These are phyloP conservation scores for Galerucella nymphaeae DNA, from an alignment of 2,888 invertebrate species.

Conservation along the genomic window DNA sequence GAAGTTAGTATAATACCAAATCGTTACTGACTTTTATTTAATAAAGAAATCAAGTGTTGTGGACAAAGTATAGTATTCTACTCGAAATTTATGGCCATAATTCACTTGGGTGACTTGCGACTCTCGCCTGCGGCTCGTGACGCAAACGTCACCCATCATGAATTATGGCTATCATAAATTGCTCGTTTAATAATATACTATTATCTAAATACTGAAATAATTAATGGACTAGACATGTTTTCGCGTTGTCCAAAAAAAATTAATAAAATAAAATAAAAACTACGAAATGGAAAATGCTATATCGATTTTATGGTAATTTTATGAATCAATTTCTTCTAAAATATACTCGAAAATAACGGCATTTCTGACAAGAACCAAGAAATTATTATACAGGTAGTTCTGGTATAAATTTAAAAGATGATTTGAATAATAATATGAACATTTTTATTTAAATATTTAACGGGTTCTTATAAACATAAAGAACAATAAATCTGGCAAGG, in stretches of 20 bases:
- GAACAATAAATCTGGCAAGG: neutral
- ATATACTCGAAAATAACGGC: neutral
- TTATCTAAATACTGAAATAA: neutral
- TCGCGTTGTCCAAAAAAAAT: neutral
- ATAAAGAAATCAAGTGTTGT: too few relatives aligned
- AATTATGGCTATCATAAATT: too few relatives aligned
- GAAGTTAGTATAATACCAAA: too few relatives aligned
- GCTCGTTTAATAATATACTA: too few relatives aligned
- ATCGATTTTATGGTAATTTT: neutral
- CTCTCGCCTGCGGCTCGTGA: too few relatives aligned
- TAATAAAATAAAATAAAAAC: neutral
- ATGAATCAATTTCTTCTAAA: conserved; percentile 1
- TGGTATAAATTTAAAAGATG: neutral
- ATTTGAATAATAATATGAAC: neutral
- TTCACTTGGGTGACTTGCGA: too few relatives aligned
- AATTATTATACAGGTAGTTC: neutral
- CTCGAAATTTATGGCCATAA: too few relatives aligned
- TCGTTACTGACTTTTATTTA: too few relatives aligned
- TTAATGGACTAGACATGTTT: conserved; percentile 4
- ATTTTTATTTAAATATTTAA: neutral
- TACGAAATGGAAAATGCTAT: neutral
- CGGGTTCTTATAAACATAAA: neutral
- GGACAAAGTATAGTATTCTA: too few relatives aligned
- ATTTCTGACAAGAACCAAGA: neutral
- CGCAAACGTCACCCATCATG: too few relatives aligned